A percentile compares a stretch with the other conserved stretches of the same genome.
These are phyloP conservation scores for Callyntrura sp. DNA, from an alignment of 2,888 invertebrate species.

Conservation along the genomic window DNA sequence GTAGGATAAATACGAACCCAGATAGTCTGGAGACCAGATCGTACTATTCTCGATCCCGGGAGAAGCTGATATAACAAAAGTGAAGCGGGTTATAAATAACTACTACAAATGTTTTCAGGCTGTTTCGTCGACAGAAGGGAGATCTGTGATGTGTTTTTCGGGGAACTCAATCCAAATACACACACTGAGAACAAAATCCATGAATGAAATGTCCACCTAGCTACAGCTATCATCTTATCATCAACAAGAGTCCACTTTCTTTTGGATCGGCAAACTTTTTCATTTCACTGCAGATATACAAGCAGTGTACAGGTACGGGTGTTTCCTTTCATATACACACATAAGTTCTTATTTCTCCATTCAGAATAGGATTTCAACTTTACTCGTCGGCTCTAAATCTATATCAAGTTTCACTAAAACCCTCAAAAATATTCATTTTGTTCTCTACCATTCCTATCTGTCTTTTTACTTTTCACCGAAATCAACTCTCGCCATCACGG, in stretches of 20 bases:
- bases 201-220: no score
- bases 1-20: no score
- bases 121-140: no score
- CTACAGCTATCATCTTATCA: background rate
- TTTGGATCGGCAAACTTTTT: background rate
- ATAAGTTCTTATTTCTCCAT: background rate
- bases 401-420: background rate
- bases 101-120: no score
- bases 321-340: background rate
- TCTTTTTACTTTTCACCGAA: background rate
- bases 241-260: constrained; percentile 22
- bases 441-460: background rate
- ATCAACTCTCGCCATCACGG: background rate
- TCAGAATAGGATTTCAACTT: background rate
- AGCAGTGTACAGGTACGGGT: background rate
- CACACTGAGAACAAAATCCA: background rate
- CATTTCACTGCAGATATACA: background rate
- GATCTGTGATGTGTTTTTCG: background rate
- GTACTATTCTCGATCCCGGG: no score
- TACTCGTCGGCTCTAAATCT: background rate
- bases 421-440: background rate
- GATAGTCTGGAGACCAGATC: no score
- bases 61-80: no score
- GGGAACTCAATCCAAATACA: no score
- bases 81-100: no score